A percentile compares a stretch with the other conserved stretches of the same genome.
Conservation (phyloP, 2,888 invertebrate genomes). For the Limnephilus marmoratus region DNA sequence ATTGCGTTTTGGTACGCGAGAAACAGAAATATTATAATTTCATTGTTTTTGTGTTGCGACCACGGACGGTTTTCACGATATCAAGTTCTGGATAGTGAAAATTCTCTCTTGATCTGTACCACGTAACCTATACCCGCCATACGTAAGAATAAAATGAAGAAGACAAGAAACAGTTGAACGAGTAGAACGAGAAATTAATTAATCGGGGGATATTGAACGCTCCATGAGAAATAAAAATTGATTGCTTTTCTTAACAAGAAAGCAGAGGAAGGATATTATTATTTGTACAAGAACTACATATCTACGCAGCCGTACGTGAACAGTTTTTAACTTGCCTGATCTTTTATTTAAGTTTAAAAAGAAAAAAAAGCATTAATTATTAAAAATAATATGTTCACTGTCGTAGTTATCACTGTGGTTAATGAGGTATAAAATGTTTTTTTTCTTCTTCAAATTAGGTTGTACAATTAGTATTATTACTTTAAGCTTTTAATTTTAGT, state of each 20-base stretch:
- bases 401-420: background rate
- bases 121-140: background rate
- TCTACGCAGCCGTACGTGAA: background rate
- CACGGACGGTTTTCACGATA: too few species aligned
- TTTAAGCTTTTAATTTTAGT: background rate
- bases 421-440: background rate
- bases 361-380: background rate
- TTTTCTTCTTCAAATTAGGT: background rate
- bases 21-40: too few species aligned
- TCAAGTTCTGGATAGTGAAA: background rate
- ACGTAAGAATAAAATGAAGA: background rate
- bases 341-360: background rate
- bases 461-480: background rate
- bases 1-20: too few species aligned
- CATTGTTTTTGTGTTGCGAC: too few species aligned
- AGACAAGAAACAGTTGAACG: background rate
- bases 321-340: background rate
- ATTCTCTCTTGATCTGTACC: background rate
- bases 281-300: background rate
- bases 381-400: background rate
- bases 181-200: constrained; percentile 62
- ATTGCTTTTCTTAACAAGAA: constrained; percentile 57
- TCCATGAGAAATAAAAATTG: constrained; percentile 65
- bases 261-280: background rate
- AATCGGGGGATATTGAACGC: constrained; percentile 65